phyloP scores from a whole-genome alignment of 2,797 vertebrate genomes.

The Sciaenops ocellatus region DNA sequence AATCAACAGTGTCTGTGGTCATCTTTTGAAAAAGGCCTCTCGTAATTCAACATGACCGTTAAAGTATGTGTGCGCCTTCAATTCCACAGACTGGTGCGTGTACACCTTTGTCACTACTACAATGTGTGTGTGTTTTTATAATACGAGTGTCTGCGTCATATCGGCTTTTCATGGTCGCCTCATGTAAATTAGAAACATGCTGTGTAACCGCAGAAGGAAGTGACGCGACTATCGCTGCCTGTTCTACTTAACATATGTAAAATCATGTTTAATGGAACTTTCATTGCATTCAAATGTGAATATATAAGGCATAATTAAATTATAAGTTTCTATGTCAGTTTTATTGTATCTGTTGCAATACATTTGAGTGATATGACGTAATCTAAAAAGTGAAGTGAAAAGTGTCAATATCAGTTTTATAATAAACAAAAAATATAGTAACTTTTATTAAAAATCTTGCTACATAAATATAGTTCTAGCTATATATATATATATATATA shows the following conservation, averaged over 20 bases:
- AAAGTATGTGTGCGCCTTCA: not conserved
- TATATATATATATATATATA: too few species aligned
- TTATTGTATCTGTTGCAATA: not conserved
- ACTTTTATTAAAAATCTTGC: too few species aligned
- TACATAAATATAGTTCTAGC: too few species aligned
- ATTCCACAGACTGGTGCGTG: not conserved
- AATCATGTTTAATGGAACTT: not conserved
- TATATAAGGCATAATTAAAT: not conserved
- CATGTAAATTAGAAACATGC: constrained; percentile 28
- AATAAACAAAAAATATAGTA: too few species aligned
- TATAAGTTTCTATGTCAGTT: not conserved
- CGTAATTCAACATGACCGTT: not conserved
- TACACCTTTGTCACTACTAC: constrained; percentile 2
- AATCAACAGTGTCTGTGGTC: constrained; percentile 11
- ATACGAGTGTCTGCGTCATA: not conserved
- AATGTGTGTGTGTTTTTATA: not conserved
- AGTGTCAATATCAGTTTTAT: too few species aligned
- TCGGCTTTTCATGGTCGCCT: constrained; percentile 10
- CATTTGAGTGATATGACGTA: too few species aligned
- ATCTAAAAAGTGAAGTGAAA: too few species aligned
- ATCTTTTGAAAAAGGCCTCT: constrained; percentile 1
- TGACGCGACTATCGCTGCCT: not conserved
- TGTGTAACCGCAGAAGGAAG: constrained; percentile 31
- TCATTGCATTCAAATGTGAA: not conserved
- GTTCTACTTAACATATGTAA: not conserved